Evolutionary conservation across 2,797 vertebrate species (phyloP), one percentile per base, ranked within the genome.

Genomic region (Cyprinella venusta): DNA sequence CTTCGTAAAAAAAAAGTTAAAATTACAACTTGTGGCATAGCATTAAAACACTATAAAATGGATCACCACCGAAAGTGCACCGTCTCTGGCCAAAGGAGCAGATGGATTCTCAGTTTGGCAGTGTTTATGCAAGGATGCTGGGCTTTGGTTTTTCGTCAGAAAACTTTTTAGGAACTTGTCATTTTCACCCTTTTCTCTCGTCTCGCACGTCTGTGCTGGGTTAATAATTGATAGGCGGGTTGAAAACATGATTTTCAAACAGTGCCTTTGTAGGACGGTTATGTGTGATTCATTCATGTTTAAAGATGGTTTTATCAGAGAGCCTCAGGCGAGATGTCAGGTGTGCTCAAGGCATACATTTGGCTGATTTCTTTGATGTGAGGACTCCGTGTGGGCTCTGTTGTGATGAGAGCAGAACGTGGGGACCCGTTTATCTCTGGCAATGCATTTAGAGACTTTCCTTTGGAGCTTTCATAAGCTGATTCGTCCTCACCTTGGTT

Each of bases 261-360:
- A 42, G 76, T 71, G 76, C 48, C 70, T 89, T 85, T 85, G 80
- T 86, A 80, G 84, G 80, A 65, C 12, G 67, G 67, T 85, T 87
- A 76, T 71, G 54, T 69, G 84, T 56, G 80, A 91, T 89, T 94
- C 92, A 93, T 94, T 92, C 90, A 93, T 94, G 92, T 95, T 94
- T 94, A 93, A 94, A 93, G 88, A 91, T 59, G 85, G 91, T 91
- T 92, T 93, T 93, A 93, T 94, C 89, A 76, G 56, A 81, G 83
- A 88, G 91, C 92, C 92, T 90, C 79, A 0, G 92, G 90, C 90
- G 82, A 90, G 89, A 88, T 91, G 91, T 93, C 91, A 93, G 93
- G 92, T 94, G 91, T 89, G 88, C 88, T 81, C 80, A 24, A 81
- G 86, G 85, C 80, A 82, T 79, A 88, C 79, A 61, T 82, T 61